Percentiles rank a stretch among this genome's conserved stretches.
Evolutionary conservation across 1,140 invertebrate genomes (phyloP).

Genomic region (Polyergus mexicanus): DNA sequence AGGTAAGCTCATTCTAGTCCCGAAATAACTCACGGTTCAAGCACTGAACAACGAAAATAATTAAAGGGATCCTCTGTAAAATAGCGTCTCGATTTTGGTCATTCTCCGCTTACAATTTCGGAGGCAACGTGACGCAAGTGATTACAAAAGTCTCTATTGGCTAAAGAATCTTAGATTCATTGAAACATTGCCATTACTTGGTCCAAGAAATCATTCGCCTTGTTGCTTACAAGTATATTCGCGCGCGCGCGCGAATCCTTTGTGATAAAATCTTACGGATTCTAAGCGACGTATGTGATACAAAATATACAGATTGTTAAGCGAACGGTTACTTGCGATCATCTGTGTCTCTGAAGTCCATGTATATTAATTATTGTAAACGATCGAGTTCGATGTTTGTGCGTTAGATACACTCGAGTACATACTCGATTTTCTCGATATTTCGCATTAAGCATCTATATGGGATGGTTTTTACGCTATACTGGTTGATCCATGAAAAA

Average conservation of each 20-base stretch:
- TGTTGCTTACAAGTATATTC: conserved; percentile 13
- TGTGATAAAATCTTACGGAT: conserved; percentile 54
- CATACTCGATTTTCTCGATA: conserved; percentile 47
- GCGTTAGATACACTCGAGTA: conserved; percentile 45
- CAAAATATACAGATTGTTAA: conserved; percentile 52
- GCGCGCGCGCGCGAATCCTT: conserved; percentile 33
- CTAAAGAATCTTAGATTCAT: conserved; percentile 52
- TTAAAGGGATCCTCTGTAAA: conserved; percentile 27
- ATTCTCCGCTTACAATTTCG: conserved; percentile 57
- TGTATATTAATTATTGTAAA: conserved; percentile 58
- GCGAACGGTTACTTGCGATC: conserved; percentile 54
- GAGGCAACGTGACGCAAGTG: conserved; percentile 59
- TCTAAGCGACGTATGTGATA: conserved; percentile 54
- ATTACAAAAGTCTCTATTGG: conserved; percentile 49
- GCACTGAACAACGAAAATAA: conserved; percentile 26
- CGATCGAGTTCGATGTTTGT: conserved; percentile 52
- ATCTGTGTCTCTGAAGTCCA: conserved; percentile 56
- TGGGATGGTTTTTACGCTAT: conserved; percentile 41
- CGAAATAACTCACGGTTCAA: conserved; percentile 20
- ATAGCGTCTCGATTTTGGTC: conserved; percentile 45
- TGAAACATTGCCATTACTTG: conserved; percentile 51
- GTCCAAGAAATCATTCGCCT: conserved; percentile 39
- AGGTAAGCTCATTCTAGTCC: conserved; percentile 49
- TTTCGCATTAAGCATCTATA: conserved; percentile 41
- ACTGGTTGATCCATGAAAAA: conserved; percentile 23